These are phyloP conservation scores for Stercorarius parasiticus DNA, from an alignment of 2,113 vertebrate genomes.

Conservation along the genomic window DNA sequence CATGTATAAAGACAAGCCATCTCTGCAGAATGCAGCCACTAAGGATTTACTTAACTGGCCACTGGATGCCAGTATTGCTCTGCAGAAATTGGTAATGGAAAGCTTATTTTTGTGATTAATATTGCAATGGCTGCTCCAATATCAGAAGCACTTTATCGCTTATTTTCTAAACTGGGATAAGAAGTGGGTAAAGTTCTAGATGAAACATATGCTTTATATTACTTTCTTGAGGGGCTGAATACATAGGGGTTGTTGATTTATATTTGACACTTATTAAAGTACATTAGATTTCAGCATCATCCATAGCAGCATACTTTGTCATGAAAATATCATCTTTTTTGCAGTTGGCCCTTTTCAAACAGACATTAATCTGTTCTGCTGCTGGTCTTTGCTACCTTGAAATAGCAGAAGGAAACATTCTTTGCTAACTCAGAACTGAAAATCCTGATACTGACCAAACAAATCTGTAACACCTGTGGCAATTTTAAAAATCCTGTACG, in stretches of 20 bases:
- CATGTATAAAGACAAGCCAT: background rate
- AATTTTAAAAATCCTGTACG: background rate
- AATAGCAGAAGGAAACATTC: background rate
- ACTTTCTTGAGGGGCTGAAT: background rate
- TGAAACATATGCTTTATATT: background rate
- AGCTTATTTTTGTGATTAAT: background rate
- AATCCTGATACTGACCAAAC: background rate
- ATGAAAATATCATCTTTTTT: background rate
- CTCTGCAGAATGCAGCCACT: background rate
- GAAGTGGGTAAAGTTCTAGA: background rate
- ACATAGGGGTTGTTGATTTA: background rate
- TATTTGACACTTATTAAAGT: background rate
- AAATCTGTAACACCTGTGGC: background rate
- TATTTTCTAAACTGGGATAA: background rate
- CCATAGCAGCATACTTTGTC: background rate
- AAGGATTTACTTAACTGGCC: background rate
- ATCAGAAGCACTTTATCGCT: background rate
- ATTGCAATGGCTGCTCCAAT: background rate
- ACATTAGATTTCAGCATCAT: background rate
- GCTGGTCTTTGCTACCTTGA: background rate
- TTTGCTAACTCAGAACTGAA: background rate
- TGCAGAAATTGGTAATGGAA: background rate
- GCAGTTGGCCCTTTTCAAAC: background rate
- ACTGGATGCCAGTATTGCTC: slow-evolving; percentile 44
- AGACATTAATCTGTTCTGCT: background rate